A percentile compares a stretch with the other conserved stretches of the same genome.
Evolutionary conservation across 2,113 vertebrate genomes (phyloP).

Genomic region (Carollia perspicillata): DNA sequence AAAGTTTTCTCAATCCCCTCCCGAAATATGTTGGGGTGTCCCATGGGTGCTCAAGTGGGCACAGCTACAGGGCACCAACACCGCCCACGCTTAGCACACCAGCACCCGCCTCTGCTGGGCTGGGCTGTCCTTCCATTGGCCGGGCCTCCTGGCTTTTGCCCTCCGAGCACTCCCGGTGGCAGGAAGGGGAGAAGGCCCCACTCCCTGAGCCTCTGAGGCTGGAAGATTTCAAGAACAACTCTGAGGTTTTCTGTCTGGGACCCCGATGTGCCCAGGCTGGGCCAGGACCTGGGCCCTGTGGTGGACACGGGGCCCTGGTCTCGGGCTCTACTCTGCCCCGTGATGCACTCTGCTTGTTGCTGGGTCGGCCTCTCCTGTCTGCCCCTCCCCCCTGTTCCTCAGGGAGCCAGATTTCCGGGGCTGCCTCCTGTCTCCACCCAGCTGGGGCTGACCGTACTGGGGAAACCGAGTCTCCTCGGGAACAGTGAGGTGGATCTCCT

Average conservation of each 20-base stretch:
- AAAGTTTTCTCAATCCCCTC: background rate
- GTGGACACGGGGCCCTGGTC: too few species aligned
- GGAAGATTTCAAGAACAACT: background rate
- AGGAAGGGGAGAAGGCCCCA: fast-evolving
- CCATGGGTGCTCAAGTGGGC: too few species aligned
- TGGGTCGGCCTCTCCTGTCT: too few species aligned
- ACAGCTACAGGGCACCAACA: background rate
- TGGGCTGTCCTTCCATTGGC: background rate
- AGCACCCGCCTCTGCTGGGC: background rate
- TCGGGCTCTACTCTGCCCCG: background rate
- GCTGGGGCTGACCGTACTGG: background rate
- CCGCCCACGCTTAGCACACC: fast-evolving
- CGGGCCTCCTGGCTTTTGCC: background rate
- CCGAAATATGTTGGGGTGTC: too few species aligned
- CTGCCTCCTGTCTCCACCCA: fast-evolving
- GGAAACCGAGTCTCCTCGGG: background rate
- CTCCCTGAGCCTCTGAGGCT: background rate
- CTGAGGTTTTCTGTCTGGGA: background rate
- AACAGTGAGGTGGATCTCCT: fast-evolving
- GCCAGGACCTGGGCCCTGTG: background rate
- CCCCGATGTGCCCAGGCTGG: background rate
- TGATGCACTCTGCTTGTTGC: fast-evolving
- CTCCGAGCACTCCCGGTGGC: background rate
- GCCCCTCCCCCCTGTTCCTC: background rate
- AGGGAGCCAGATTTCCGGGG: background rate